A percentile compares a stretch with the other conserved stretches of the same genome.
Evolutionary conservation across 2,113 vertebrate genomes (phyloP).

Genomic region (Rhineura floridana): DNA sequence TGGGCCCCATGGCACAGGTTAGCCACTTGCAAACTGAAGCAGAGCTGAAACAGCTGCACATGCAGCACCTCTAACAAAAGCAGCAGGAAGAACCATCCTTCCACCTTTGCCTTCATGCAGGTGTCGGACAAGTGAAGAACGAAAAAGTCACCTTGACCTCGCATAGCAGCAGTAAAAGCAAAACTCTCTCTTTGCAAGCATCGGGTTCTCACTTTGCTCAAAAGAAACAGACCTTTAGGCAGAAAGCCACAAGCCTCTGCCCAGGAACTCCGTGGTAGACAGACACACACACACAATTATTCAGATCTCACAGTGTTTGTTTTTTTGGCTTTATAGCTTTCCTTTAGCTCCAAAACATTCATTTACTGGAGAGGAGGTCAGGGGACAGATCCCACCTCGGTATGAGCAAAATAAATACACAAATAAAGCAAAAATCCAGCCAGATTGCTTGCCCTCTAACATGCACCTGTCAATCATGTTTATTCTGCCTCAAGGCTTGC

Average conservation of each 20-base stretch:
- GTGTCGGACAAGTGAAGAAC: too few relatives aligned
- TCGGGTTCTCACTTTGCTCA: background rate
- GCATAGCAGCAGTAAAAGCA: background rate
- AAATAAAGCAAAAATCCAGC: background rate
- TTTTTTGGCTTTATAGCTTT: background rate
- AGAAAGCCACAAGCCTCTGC: background rate
- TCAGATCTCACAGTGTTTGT: background rate
- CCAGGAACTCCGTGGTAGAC: background rate
- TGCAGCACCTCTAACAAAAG: too few relatives aligned
- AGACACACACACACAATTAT: background rate
- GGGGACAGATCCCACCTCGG: slow-evolving; percentile 41
- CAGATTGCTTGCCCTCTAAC: slow-evolving; percentile 59
- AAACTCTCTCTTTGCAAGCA: background rate
- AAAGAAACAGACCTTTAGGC: background rate
- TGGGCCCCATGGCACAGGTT: background rate
- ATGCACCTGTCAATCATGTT: slow-evolving; percentile 62
- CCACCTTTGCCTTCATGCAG: background rate
- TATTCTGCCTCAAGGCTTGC: slow-evolving; percentile 72
- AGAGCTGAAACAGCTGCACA: background rate
- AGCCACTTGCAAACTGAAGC: background rate
- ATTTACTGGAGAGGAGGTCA: background rate
- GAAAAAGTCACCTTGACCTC: too few relatives aligned
- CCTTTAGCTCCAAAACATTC: background rate
- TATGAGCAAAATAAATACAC: background rate
- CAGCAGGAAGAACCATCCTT: background rate